Evolutionary conservation across 2,888 invertebrate species (phyloP).

Genomic region (Cryptosula pallasiana): DNA sequence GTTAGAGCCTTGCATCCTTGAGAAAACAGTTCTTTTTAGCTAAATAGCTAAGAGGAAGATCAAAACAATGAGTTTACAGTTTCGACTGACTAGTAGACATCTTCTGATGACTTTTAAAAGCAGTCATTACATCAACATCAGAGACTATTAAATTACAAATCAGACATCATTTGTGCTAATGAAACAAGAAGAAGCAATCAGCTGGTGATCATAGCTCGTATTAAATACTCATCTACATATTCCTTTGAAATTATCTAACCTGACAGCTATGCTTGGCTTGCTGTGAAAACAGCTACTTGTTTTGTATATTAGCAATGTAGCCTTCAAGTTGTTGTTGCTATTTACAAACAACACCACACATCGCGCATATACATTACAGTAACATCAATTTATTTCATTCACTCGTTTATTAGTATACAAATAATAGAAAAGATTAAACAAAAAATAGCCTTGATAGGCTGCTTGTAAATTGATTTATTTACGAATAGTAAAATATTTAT

Average conservation of each 20-base stretch:
- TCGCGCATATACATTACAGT: no score
- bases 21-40: no score
- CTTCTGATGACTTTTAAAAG: background rate
- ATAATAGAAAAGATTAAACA: constrained; percentile 1
- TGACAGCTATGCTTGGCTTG: constrained; percentile 8
- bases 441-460: background rate
- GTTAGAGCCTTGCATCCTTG: no score
- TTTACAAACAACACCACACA: constrained; percentile 24
- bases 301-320: no score
- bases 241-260: background rate
- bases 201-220: background rate
- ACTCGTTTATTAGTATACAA: constrained; percentile 21
- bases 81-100: no score
- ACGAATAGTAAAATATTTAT: constrained; percentile 1
- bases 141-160: background rate
- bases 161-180: constrained; percentile 1
- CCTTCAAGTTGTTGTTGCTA: background rate
- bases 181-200: background rate
- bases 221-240: background rate
- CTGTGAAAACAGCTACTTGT: no score
- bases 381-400: no score
- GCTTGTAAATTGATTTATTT: background rate
- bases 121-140: background rate
- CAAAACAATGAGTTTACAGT: no score
- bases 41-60: no score